Conservation (phyloP, 2,113 vertebrate species). For the Tinamus guttatus region DNA sequence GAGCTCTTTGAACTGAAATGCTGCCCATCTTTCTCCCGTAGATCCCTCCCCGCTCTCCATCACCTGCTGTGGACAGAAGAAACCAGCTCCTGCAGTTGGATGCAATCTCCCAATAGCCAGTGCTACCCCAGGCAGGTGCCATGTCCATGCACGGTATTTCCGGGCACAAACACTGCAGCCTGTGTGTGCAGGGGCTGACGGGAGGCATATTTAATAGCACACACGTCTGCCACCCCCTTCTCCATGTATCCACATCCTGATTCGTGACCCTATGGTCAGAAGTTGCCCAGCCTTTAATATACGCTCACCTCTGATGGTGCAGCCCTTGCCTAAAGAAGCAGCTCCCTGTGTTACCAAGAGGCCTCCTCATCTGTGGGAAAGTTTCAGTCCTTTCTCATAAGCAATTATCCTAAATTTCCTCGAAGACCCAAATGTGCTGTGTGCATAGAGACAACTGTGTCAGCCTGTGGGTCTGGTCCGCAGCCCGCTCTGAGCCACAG, state of each 20-base stretch:
- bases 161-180: not conserved
- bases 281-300: not conserved
- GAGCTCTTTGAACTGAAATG: not conserved
- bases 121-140: not conserved
- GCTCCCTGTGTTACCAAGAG: not conserved
- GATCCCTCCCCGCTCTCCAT: not conserved
- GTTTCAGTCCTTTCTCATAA: not conserved
- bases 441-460: not conserved
- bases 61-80: not conserved
- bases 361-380: not conserved
- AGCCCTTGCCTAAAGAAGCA: not conserved
- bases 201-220: too few relatives aligned
- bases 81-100: fast-evolving
- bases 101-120: not conserved
- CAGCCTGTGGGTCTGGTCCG: not conserved
- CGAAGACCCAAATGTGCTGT: not conserved
- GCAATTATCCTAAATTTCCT: not conserved
- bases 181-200: too few relatives aligned
- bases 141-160: fast-evolving
- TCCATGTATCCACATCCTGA: too few relatives aligned
- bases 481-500: not conserved
- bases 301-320: not conserved
- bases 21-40: not conserved
- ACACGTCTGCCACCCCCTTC: not conserved
- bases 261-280: not conserved